Percentiles rank a stretch among this genome's conserved stretches.
Conservation (phyloP, 2,888 invertebrate genomes). For the Ecliptopera silaceata region DNA sequence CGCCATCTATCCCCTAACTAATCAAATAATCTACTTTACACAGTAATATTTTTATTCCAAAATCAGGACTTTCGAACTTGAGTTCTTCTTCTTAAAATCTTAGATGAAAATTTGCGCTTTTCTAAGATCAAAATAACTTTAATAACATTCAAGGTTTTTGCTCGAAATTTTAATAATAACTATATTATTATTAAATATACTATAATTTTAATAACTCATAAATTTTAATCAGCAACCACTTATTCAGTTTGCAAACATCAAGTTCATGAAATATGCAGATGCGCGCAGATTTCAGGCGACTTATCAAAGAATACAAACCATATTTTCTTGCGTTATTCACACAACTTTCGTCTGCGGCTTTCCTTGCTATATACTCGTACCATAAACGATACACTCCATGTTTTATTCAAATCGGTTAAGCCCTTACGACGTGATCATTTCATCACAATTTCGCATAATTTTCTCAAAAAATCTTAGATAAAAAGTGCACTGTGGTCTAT, state of each 20-base stretch:
- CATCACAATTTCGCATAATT: too few species aligned
- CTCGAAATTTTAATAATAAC: conserved; percentile 21
- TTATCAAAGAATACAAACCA: conserved; percentile 15
- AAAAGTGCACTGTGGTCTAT: neutral
- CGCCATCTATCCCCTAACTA: too few species aligned
- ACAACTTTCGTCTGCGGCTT: too few species aligned
- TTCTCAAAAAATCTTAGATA: too few species aligned
- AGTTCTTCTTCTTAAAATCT: neutral
- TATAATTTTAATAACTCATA: too few species aligned
- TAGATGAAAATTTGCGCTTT: neutral
- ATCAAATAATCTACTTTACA: too few species aligned
- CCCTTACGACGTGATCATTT: too few species aligned
- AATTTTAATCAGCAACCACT: conserved; percentile 35
- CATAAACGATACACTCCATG: too few species aligned
- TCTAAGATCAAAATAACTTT: conserved; percentile 8
- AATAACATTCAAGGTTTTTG: conserved; percentile 8
- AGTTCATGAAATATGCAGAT: conserved; percentile 35
- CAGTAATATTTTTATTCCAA: too few species aligned
- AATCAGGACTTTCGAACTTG: neutral
- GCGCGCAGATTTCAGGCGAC: conserved; percentile 4
- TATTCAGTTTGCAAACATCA: conserved; percentile 34
- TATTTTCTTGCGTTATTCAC: conserved; percentile 18
- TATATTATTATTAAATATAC: too few species aligned
- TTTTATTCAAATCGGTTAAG: too few species aligned
- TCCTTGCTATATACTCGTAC: too few species aligned